A percentile compares a stretch with the other conserved stretches of the same genome.
Evolutionary conservation across 1,140 invertebrate genomes (phyloP).

Genomic region (Lutraria rhynchaena): DNA sequence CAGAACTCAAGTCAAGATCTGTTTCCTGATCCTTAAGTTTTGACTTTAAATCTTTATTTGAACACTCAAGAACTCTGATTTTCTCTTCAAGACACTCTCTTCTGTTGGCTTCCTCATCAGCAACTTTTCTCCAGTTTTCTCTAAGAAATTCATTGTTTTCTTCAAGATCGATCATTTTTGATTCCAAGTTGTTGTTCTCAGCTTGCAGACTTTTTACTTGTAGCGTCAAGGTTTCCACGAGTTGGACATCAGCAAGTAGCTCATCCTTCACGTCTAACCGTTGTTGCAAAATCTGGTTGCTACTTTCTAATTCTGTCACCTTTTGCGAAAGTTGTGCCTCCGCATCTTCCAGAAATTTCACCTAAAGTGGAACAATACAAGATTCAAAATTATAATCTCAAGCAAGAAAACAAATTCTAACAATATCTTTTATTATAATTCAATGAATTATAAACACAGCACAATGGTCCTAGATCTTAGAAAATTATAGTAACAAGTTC

Average conservation of each 20-base stretch:
- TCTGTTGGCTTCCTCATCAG: conserved; percentile 75
- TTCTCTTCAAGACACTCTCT: conserved; percentile 74
- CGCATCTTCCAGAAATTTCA: conserved; percentile 74
- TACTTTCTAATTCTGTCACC: conserved; percentile 71
- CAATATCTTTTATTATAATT: too few species aligned
- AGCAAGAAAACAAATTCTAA: too few species aligned
- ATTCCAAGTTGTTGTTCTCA: conserved; percentile 69
- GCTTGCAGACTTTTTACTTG: conserved; percentile 65
- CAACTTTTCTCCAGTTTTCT: conserved; percentile 77
- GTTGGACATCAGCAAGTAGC: conserved; percentile 54
- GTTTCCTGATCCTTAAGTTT: conserved; percentile 72
- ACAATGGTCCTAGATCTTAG: too few species aligned
- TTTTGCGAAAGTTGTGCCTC: conserved; percentile 70
- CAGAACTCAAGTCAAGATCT: conserved; percentile 57
- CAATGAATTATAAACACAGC: too few species aligned
- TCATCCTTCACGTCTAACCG: conserved; percentile 70
- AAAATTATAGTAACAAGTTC: too few species aligned
- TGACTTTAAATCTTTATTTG: conserved; percentile 72
- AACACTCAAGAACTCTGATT: conserved; percentile 68
- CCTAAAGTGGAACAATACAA: conserved; percentile 61
- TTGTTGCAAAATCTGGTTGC: conserved; percentile 69
- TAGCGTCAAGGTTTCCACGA: conserved; percentile 68
- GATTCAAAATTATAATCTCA: too few species aligned
- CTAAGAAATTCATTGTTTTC: conserved; percentile 75
- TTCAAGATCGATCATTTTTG: conserved; percentile 72